Percentiles rank a stretch among this genome's conserved stretches.
phyloP scores from a whole-genome alignment of 2,888 invertebrate species.

The Diloba caeruleocephala region DNA sequence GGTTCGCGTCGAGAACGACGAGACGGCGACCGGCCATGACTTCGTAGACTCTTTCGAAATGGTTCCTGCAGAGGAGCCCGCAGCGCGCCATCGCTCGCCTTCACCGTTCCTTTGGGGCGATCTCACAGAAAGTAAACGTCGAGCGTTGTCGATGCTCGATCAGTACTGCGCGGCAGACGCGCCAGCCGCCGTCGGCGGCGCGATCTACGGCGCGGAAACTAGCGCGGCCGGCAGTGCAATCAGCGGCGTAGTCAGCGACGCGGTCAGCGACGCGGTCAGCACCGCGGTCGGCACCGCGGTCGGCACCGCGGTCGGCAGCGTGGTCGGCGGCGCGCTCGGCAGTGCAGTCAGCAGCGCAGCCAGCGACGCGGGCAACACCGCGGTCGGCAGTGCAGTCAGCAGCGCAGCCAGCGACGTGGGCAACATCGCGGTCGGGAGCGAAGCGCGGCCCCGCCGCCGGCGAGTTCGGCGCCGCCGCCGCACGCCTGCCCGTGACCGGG shows the following conservation, averaged over 20 bases:
- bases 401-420: too few relatives aligned
- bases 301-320: too few relatives aligned
- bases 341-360: not conserved
- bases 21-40: not conserved
- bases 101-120: slow-evolving; percentile 12
- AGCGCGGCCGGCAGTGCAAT: too few relatives aligned
- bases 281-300: too few relatives aligned
- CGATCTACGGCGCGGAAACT: slow-evolving; percentile 24
- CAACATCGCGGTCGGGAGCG: too few relatives aligned
- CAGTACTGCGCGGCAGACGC: slow-evolving; percentile 15
- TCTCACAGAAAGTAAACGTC: slow-evolving; percentile 51
- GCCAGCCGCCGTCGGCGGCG: slow-evolving; percentile 6
- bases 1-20: not conserved
- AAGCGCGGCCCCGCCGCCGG: slow-evolving; percentile 12
- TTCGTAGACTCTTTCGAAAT: not conserved
- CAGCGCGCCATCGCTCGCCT: slow-evolving; percentile 1
- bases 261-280: too few relatives aligned
- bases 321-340: too few relatives aligned
- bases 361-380: too few relatives aligned
- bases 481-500: not conserved
- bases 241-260: too few relatives aligned
- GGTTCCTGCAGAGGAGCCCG: slow-evolving; percentile 1
- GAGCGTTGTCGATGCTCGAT: slow-evolving; percentile 50
- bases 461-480: slow-evolving; percentile 29
- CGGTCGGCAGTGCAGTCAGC: too few relatives aligned